These are phyloP conservation scores for Eristalinus sepulchralis DNA, from an alignment of 2,888 invertebrate genomes.

Conservation along the genomic window DNA sequence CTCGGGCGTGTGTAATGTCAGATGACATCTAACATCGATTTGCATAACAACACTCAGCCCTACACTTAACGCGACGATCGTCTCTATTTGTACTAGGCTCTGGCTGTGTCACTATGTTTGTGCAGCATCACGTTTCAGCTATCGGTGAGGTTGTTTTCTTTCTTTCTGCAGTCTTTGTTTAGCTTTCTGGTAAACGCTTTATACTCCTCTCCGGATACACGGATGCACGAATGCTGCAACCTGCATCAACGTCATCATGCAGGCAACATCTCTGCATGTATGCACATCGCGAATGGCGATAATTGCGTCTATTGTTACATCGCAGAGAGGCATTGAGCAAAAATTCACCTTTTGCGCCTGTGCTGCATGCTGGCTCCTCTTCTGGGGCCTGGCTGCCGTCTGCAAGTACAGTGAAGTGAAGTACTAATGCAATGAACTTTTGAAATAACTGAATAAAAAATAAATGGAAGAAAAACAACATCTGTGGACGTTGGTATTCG, in stretches of 20 bases:
- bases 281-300: conserved; percentile 24
- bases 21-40: background rate
- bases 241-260: conserved; percentile 39
- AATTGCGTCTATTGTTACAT: conserved; percentile 66
- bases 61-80: background rate
- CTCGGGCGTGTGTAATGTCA: background rate
- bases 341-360: conserved; percentile 58
- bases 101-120: background rate
- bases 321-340: conserved; percentile 50
- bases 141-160: conserved; percentile 21
- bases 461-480: background rate
- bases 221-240: conserved; percentile 57
- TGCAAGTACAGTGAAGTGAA: background rate
- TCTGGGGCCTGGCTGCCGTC: conserved; percentile 11
- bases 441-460: conserved; percentile 46
- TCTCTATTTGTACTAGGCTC: background rate
- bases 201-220: conserved; percentile 27
- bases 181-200: conserved; percentile 56
- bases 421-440: conserved; percentile 66
- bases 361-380: conserved; percentile 9
- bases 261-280: conserved; percentile 8
- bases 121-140: conserved; percentile 60
- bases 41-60: background rate
- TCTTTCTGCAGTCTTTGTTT: background rate
- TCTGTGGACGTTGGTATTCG: conserved; percentile 13